Base-by-base conservation (phyloP, 1,140 invertebrate species). In the Gerris buenoi region DNA sequence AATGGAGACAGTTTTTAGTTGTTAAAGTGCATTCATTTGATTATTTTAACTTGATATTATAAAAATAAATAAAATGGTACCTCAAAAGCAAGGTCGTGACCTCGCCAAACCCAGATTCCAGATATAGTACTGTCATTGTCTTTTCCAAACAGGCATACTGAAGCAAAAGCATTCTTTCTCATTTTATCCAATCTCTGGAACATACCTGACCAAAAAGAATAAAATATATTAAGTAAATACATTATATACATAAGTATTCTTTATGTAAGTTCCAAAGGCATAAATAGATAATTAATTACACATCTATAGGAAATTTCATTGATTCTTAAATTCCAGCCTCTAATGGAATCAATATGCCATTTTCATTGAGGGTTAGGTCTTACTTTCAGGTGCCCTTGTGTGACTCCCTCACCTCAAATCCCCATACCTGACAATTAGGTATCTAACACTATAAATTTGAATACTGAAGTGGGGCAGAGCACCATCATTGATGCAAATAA, bases 181-280 rank as follows among this genome's bases (percentile, higher is more conserved):
- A 99, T 89, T 79, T 97, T 98, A 72, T 99, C 97, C 70, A 99
- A 80, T 70, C 97, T 87, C 81, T 99, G 97, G 82, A 88, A 97
- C 93, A 99, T 97, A 72, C 90, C 88, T 86, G 71, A 56, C 77
- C 76, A 63, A 68, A 67, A 72, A 27, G 3, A 26, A 14, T 27
- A 25, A n/a, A 56, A 56, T n/a, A n/a, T n/a, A n/a, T n/a, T n/a
- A n/a, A n/a, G n/a, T n/a, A n/a, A n/a, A n/a, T n/a, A n/a, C n/a
- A n/a, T n/a, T n/a, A n/a, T n/a, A n/a, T n/a, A n/a, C n/a, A n/a
- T 27, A 27, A 28, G 2, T 61, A 68, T 63, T 25, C 2, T 13
- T 28, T 56, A 60, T 1, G 28, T 64, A 25, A 64, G 14, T 10
- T 64, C 15, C 23, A 64, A 13, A 13, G 27, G 23, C 10, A 64